Conservation (phyloP, 2,888 invertebrate species). For the Drosophila mimica region DNA sequence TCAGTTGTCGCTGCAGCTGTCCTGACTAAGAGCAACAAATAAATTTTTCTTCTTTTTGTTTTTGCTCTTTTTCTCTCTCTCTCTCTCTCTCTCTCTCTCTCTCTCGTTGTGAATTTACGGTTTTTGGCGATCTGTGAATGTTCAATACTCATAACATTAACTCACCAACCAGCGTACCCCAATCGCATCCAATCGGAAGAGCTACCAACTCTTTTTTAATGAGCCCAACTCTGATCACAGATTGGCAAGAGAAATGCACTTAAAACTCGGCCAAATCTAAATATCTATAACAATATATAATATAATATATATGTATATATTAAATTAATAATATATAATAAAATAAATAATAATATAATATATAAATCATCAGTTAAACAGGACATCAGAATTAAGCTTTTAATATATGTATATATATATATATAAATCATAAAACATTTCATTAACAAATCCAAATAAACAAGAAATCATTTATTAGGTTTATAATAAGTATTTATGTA, state of each 20-base stretch:
- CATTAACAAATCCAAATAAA: neutral
- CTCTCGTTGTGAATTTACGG: neutral
- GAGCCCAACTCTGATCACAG: conserved; percentile 18
- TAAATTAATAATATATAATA: neutral
- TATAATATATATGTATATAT: neutral
- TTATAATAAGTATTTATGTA: neutral
- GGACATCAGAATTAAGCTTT: neutral
- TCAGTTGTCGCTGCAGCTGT: conserved; percentile 68
- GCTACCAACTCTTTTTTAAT: conserved; percentile 44
- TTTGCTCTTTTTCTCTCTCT: neutral
- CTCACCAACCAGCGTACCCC: conserved; percentile 39
- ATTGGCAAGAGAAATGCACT: conserved; percentile 2
- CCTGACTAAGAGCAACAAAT: conserved; percentile 58
- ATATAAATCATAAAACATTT: neutral
- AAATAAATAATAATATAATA: neutral
- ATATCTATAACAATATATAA: neutral
- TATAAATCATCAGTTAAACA: neutral
- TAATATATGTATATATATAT: neutral
- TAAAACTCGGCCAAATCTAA: neutral
- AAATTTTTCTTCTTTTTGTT: conserved; percentile 48
- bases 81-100: neutral
- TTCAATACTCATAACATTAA: conserved; percentile 74
- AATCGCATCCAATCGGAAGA: conserved; percentile 11
- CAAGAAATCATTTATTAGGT: neutral
- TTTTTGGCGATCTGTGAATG: conserved; percentile 51